These are phyloP conservation scores for Corticium candelabrum DNA, from an alignment of 37 sponge, comb jelly and placozoan genomes.

Conservation along the genomic window DNA sequence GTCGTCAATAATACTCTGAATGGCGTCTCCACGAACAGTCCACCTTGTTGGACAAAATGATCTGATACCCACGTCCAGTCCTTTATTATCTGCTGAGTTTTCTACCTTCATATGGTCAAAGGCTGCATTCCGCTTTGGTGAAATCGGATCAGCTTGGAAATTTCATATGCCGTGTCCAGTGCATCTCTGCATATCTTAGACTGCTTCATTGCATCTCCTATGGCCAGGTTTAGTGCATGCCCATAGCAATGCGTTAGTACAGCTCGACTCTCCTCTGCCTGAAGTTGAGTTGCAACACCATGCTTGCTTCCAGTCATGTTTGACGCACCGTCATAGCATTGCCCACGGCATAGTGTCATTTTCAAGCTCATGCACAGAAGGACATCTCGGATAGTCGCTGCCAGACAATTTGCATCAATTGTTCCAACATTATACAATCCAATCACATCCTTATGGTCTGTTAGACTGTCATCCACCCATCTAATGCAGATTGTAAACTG, in stretches of 20 bases:
- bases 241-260: conserved; percentile 26
- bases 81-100: conserved; percentile 3
- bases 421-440: conserved; percentile 20
- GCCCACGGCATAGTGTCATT: conserved; percentile 23
- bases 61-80: conserved; percentile 16
- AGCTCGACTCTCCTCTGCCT: conserved; percentile 19
- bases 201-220: conserved; percentile 27
- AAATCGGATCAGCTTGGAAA: conserved; percentile 22
- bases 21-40: conserved; percentile 38
- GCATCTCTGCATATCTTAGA: conserved; percentile 29
- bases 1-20: conserved; percentile 31
- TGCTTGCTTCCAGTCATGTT: conserved; percentile 27
- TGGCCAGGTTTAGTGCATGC: conserved; percentile 25
- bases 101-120: conserved; percentile 32
- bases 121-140: conserved; percentile 36
- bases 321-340: conserved; percentile 37
- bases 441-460: conserved; percentile 31
- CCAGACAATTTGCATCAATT: conserved; percentile 21
- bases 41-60: conserved; percentile 44
- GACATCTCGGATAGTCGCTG: conserved; percentile 15
- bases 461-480: conserved; percentile 24
- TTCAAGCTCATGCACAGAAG: conserved; percentile 14
- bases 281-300: conserved; percentile 27
- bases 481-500: conserved; percentile 58
- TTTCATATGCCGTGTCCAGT: conserved; percentile 21